Conservation (phyloP, 2,113 vertebrate genomes). For the Chascanopsetta lugubris region DNA sequence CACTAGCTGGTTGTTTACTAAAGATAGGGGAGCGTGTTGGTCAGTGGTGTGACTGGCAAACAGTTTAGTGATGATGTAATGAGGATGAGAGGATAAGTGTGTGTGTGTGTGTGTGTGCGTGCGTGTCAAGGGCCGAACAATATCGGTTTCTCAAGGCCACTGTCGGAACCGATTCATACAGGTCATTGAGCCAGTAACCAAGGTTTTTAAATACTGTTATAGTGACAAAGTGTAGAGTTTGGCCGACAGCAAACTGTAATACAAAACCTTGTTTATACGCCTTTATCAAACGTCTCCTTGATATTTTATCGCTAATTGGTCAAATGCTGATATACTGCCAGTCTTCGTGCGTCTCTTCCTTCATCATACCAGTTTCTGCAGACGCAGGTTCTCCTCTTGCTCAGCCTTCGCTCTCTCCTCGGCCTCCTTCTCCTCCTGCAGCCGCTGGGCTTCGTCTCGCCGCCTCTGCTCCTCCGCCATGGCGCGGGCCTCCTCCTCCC, state of each 20-base stretch:
- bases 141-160: too few species aligned
- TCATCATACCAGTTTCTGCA: slow-evolving; percentile 89
- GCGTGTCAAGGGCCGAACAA: too few species aligned
- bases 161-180: too few species aligned
- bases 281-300: too few species aligned
- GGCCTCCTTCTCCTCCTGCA: slow-evolving; percentile 79
- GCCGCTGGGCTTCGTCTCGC: slow-evolving; percentile 76
- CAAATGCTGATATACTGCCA: too few species aligned
- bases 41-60: slow-evolving; percentile 6
- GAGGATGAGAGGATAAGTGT: neutral
- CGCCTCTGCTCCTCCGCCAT: slow-evolving; percentile 81
- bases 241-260: too few species aligned
- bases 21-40: neutral
- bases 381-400: slow-evolving; percentile 87
- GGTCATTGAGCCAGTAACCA: too few species aligned
- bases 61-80: slow-evolving; percentile 3
- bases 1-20: slow-evolving; percentile 2
- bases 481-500: slow-evolving; percentile 82
- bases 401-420: slow-evolving; percentile 83
- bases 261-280: too few species aligned
- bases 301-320: too few species aligned
- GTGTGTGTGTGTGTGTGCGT: neutral
- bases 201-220: too few species aligned
- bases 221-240: too few species aligned
- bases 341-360: neutral